A percentile compares a stretch with the other conserved stretches of the same genome.
Evolutionary conservation across 2,888 invertebrate genomes (phyloP).

Genomic region (Bibio marci): DNA sequence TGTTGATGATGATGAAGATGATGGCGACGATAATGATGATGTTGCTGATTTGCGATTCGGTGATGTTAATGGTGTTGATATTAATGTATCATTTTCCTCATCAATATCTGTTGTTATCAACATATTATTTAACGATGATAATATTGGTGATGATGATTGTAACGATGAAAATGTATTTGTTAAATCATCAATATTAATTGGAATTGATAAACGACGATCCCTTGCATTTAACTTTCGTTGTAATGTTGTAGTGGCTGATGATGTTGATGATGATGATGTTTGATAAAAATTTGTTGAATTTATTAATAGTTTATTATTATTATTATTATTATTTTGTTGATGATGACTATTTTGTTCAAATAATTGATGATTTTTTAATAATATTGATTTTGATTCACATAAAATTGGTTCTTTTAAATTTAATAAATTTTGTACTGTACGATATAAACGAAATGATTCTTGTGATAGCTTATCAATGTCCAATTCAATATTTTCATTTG

Average conservation of each 20-base stretch:
- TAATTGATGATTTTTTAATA: not conserved
- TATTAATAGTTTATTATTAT: too few species aligned
- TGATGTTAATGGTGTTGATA: not conserved
- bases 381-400: slow-evolving; percentile 16
- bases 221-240: slow-evolving; percentile 24
- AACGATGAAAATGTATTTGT: slow-evolving; percentile 19
- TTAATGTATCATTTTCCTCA: too few species aligned
- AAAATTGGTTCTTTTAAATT: slow-evolving; percentile 45
- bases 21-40: too few species aligned
- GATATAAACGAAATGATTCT: slow-evolving; percentile 45
- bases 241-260: slow-evolving; percentile 13
- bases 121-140: too few species aligned
- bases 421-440: slow-evolving; percentile 46
- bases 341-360: slow-evolving; percentile 8
- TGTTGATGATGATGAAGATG: too few species aligned
- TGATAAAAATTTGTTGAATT: too few species aligned
- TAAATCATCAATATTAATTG: slow-evolving; percentile 28
- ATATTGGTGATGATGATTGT: not conserved
- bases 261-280: not conserved
- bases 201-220: slow-evolving; percentile 26
- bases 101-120: too few species aligned
- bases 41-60: too few species aligned
- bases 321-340: too few species aligned
- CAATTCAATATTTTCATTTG: slow-evolving; percentile 26
- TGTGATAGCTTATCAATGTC: slow-evolving; percentile 45